Percentiles rank a stretch among this genome's conserved stretches.
Conservation (phyloP, 1,140 invertebrate genomes). For the Cylas formicarius region DNA sequence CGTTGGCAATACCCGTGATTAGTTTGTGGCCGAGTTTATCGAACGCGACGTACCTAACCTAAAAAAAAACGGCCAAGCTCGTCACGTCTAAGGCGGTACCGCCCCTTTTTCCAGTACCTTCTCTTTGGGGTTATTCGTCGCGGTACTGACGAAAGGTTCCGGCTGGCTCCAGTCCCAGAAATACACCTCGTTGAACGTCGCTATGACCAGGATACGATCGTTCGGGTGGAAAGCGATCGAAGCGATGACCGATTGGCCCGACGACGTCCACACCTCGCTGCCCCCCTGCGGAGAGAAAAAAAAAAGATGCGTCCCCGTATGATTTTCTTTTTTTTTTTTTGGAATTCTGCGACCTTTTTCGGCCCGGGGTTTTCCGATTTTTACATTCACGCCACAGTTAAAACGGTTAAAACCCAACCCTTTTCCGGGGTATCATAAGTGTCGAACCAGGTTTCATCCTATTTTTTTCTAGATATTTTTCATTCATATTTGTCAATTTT, state of each 20-base stretch:
- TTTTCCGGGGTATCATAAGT: too few relatives aligned
- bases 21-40: constrained; percentile 73
- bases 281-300: constrained; percentile 56
- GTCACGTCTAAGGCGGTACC: too few relatives aligned
- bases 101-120: constrained; percentile 77
- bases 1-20: constrained; percentile 78
- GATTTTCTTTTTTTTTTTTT: too few relatives aligned
- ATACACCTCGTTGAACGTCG: constrained; percentile 75
- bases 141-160: constrained; percentile 65
- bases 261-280: constrained; percentile 73
- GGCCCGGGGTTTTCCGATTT: too few relatives aligned
- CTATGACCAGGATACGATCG: constrained; percentile 75
- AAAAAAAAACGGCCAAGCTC: constrained; percentile 10
- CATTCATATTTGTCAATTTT: too few relatives aligned
- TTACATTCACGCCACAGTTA: too few relatives aligned
- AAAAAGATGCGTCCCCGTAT: too few relatives aligned
- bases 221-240: constrained; percentile 82
- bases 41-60: constrained; percentile 72
- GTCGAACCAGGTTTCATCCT: too few relatives aligned
- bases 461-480: too few relatives aligned
- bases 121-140: constrained; percentile 62
- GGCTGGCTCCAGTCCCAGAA: constrained; percentile 86
- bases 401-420: too few relatives aligned
- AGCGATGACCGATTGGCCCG: constrained; percentile 67
- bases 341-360: too few relatives aligned